Percentiles rank a stretch among this genome's conserved stretches.
Conservation (phyloP, 1,140 invertebrate genomes). For the Atta cephalotes region DNA sequence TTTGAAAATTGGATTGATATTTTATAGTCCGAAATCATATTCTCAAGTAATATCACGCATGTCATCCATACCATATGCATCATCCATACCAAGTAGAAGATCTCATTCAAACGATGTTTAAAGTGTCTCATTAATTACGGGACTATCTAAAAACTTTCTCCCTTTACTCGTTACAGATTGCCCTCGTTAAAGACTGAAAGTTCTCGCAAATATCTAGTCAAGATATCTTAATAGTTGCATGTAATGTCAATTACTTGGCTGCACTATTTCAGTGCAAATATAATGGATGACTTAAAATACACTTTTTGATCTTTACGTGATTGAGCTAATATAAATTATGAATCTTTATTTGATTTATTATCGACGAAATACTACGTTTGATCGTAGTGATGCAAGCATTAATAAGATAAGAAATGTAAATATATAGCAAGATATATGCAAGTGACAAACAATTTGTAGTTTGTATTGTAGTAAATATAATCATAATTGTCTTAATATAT, state of each 20-base stretch:
- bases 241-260: slow-evolving; percentile 25
- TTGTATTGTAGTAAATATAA: slow-evolving; percentile 58
- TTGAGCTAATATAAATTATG: background rate
- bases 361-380: background rate
- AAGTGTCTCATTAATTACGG: slow-evolving; percentile 42
- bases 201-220: background rate
- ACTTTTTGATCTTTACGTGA: background rate
- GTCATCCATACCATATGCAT: background rate
- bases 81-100: background rate
- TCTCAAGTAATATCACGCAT: slow-evolving; percentile 19
- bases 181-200: slow-evolving; percentile 19
- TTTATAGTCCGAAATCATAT: background rate
- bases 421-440: background rate
- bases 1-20: slow-evolving; percentile 4
- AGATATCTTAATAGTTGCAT: slow-evolving; percentile 13
- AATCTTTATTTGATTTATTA: slow-evolving; percentile 3
- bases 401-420: slow-evolving; percentile 37
- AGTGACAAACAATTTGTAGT: slow-evolving; percentile 32
- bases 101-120: background rate
- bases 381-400: background rate
- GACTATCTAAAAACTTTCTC: slow-evolving; percentile 29
- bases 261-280: background rate
- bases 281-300: background rate
- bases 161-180: background rate
- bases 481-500: slow-evolving; percentile 50